These are phyloP conservation scores for Ochropacha duplaris DNA, from an alignment of 2,888 invertebrate genomes.

Conservation along the genomic window DNA sequence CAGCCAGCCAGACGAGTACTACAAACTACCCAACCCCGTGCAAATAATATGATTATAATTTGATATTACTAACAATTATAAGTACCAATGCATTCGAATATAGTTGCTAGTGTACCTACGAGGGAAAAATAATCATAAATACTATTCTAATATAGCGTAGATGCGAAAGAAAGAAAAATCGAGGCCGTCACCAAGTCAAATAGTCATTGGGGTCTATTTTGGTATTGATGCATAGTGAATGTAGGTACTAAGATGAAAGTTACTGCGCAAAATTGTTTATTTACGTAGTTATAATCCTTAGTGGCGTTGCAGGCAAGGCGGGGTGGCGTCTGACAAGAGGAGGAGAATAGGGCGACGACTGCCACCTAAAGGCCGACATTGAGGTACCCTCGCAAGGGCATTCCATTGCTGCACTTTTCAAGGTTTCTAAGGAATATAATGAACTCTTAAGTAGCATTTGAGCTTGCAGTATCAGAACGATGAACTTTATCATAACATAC, in stretches of 20 bases:
- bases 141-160: too few species aligned
- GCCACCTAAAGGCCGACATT: conserved; percentile 75
- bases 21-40: too few species aligned
- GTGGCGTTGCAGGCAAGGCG: conserved; percentile 26
- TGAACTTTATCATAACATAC: conserved; percentile 7
- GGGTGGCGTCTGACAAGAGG: conserved; percentile 37
- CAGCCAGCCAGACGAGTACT: too few species aligned
- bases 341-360: conserved; percentile 75
- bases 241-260: conserved; percentile 14
- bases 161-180: too few species aligned
- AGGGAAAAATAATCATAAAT: too few species aligned
- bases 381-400: conserved; percentile 76
- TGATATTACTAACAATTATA: too few species aligned
- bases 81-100: too few species aligned
- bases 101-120: too few species aligned
- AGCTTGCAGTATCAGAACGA: conserved; percentile 11
- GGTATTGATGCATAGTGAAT: conserved; percentile 7
- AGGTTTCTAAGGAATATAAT: conserved; percentile 35
- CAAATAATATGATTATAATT: too few species aligned
- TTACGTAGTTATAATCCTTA: conserved; percentile 48
- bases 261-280: conserved; percentile 46
- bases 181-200: too few species aligned
- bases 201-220: background rate
- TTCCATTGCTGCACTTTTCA: conserved; percentile 72
- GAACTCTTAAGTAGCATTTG: conserved; percentile 29